Evolutionary conservation across 2,888 invertebrate genomes (phyloP).

Genomic region (Pegoplata infirma): DNA sequence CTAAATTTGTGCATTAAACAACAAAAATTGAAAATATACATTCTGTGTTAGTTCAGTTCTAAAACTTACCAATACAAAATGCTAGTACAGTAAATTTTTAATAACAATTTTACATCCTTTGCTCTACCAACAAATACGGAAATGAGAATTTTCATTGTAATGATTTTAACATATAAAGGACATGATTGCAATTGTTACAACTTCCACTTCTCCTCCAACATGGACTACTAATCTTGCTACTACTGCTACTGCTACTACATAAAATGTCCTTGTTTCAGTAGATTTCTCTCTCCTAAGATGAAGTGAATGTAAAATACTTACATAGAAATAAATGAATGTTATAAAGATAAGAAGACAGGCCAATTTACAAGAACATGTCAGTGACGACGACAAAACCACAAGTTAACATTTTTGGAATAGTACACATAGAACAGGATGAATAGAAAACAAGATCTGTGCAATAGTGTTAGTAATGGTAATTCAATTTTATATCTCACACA

Average conservation of each 20-base stretch:
- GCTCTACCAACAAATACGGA: conserved; percentile 33
- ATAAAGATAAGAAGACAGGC: conserved; percentile 56
- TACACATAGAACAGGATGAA: background rate
- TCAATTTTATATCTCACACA: conserved; percentile 20
- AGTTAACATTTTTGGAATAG: conserved; percentile 27
- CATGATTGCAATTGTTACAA: conserved; percentile 25
- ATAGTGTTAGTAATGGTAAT: conserved; percentile 33
- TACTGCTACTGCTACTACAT: background rate
- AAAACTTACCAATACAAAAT: background rate
- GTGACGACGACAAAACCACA: conserved; percentile 54
- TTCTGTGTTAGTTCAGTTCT: too few species aligned
- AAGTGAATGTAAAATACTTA: conserved; percentile 31
- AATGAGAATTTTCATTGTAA: conserved; percentile 46
- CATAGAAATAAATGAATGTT: conserved; percentile 33
- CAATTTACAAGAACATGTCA: conserved; percentile 56
- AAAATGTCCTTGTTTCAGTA: conserved; percentile 12
- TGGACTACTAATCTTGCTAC: background rate
- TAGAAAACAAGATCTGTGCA: background rate
- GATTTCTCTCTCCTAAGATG: conserved; percentile 29
- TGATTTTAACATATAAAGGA: conserved; percentile 26
- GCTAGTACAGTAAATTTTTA: conserved; percentile 6
- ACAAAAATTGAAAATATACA: background rate
- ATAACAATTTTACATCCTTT: conserved; percentile 41
- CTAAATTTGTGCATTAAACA: conserved; percentile 13
- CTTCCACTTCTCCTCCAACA: too few species aligned